Percentiles rank a stretch among this genome's conserved stretches.
Evolutionary conservation across 2,888 invertebrate species (phyloP).

Genomic region (Sturmia bella): DNA sequence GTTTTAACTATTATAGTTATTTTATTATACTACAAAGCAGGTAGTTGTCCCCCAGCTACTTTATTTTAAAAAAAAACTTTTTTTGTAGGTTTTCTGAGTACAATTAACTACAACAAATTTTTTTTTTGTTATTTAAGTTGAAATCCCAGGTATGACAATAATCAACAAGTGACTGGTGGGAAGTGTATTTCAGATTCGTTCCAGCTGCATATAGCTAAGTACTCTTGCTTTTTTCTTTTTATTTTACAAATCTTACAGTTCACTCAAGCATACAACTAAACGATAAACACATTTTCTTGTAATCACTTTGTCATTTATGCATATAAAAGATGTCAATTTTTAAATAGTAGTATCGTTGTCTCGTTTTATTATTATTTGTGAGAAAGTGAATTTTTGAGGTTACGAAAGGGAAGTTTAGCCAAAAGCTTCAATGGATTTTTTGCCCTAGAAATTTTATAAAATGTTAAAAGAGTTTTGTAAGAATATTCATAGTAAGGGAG

Average conservation of each 20-base stretch:
- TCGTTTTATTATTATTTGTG: slow-evolving; percentile 19
- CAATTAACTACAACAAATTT: no score
- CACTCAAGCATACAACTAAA: slow-evolving; percentile 77
- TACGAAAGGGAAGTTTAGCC: slow-evolving; percentile 29
- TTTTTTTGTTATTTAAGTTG: no score
- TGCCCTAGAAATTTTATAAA: background rate
- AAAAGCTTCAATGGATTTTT: background rate
- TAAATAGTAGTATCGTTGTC: slow-evolving; percentile 34
- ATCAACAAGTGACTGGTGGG: no score
- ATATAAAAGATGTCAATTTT: slow-evolving; percentile 73
- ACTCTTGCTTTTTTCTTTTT: background rate
- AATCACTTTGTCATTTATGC: slow-evolving; percentile 81
- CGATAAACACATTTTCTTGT: slow-evolving; percentile 80
- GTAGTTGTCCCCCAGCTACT: no score
- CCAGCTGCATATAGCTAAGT: background rate
- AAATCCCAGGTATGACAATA: no score
- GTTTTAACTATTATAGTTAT: no score
- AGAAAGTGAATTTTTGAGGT: slow-evolving; percentile 7
- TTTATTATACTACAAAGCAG: no score
- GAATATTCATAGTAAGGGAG: no score
- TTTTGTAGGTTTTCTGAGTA: no score
- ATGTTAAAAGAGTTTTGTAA: no score
- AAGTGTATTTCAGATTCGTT: background rate
- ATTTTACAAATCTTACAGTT: slow-evolving; percentile 65
- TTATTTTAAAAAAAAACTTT: no score